Evolutionary conservation across 1,140 invertebrate genomes (phyloP), one percentile per base, ranked within the genome.

Genomic region (Caerostris darwini): DNA sequence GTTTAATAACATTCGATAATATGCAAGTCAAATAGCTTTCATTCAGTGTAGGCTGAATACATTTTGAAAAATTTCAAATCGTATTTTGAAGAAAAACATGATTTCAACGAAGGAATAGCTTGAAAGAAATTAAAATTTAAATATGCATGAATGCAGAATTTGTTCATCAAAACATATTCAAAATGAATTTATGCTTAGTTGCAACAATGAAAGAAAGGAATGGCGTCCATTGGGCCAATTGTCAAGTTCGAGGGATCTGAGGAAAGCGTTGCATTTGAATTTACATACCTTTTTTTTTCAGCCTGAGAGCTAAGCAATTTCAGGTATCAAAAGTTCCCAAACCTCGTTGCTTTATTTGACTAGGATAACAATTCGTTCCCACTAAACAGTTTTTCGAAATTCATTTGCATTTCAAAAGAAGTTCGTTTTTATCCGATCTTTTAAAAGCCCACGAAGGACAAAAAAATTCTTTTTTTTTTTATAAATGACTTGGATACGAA

Each of bases 341-440:
- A 17, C 54, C 53, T n/a, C 81, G 17, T 54, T 83, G 3, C 53
- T 82, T 83, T 83, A 14, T 54, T 57, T 57, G 54, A 8, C 3
- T 17, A 54, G 53, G 57, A 83, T 57, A 83, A 14, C 54, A n/a
- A 17, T 83, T 83, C n/a, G 53, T 5, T 77, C 56, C 17, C 81
- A 1, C 54, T 83, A 17, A 83, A 57, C 12, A 56, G 12, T 83
- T 57, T 57, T 56, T 19, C n/a, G n/a, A 54, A 4, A 53, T 57
- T 83, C 54, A 83, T 83, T 83, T 83, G 12, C 54, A 54, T 57
- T 3, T 57, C 53, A 56, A 83, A 83, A 83, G 81, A 56, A 57
- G 14, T 83, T 83, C 54, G 53, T 57, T n/a, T 57, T n/a, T 83
- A 83, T 10, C 7, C n/a, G 3, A 57, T 83, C 14, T 56, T 6